Base-by-base conservation (phyloP, 2,113 vertebrate genomes). In the Bucco capensis region DNA sequence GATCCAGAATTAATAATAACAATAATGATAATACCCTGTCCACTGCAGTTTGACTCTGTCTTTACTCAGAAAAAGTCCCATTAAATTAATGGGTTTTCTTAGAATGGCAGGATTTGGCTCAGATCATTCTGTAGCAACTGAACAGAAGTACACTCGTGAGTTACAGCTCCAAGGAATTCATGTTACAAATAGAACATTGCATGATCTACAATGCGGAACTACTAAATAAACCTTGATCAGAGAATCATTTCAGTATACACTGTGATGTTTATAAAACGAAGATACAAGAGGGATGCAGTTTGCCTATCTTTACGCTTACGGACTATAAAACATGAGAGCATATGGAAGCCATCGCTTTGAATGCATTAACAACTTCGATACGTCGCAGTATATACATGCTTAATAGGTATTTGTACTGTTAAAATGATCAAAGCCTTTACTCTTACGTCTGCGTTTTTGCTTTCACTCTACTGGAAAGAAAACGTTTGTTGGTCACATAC, bases 91-190 rank as follows among this genome's bases (percentile, higher is more conserved):
- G n/a, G 35, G 54, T 60, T 82, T 53, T 19, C 56, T 90, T 79
- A 93, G 67, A 84, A 92, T 53, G 53, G 56, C 60, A 80, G 89
- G 25, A 74, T 71, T 62, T 5, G 84, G 87, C 79, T 94, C 83
- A 95, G 84, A 91, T 92, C 86, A 92, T 78, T 96, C 91, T 89
- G 91, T 73, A 94, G 89, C 86, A 93, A 96, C 95, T 95, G 96
- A 96, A 46, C 89, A 97, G 96, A 93, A 95, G 87, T 62, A 76
- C 78, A 79, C 73, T 12, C 83, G 83, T 93, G 89, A 88, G 60
- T 96, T 97, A 96, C 95, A 95, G 79, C 86, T 96, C 84, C 77
- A 91, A 94, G 84, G 61, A 93, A 94, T 78, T 93, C 64, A 28
- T 95, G 90, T 92, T 83, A 89, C 0, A 4, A 79, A 92, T 81